Base-by-base conservation (phyloP, 2,113 vertebrate genomes). In the Machaerirhynchus nigripectus region DNA sequence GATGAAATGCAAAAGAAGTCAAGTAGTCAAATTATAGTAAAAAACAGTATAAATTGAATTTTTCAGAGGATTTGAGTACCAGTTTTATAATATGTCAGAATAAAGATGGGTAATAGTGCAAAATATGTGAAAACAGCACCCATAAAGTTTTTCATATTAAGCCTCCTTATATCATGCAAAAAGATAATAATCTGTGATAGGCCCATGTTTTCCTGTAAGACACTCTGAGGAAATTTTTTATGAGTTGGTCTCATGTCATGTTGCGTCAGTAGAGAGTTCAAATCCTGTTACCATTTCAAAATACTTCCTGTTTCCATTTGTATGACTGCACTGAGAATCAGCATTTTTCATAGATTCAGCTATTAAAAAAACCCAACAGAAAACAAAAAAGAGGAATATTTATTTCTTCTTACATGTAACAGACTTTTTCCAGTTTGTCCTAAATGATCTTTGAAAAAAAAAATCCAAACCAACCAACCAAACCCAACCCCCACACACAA, bases 231-330 rank as follows among this genome's bases (percentile, higher is more conserved):
- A 27, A 59, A 35, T 68, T 86, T 89, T 92, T 83, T 27, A 6
- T 59, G 57, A 83, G 37, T 39, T 50, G 12, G 18, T 80, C 33
- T 89, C 23, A 31, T 69, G n/a, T 24, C 1, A 1, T 10, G 11
- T 69, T 89, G 22, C 50, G 73, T 44, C 40, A 69, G 28, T 44
- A 64, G 7, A n/a, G 27, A 69, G 24, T 80, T 84, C 33, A 76
- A 87, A 76, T 69, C 14, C 28, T 81, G 35, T 60, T 84, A 33
- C 17, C 4, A 31, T 89, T 94, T 87, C n/a, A 55, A 87, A 94
- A 61, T 33, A n/a, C 11, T 82, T 79, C 23, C 30, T 89, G 15
- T 80, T 84, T 86, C 49, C 49, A 9, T 64, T 49, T 65, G 9
- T 42, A 9, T 49, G 76, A 55, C 37, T 76, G 31, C 35, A 55